Conservation (phyloP, 2,888 invertebrate species). For the Stenichneumon culpator region DNA sequence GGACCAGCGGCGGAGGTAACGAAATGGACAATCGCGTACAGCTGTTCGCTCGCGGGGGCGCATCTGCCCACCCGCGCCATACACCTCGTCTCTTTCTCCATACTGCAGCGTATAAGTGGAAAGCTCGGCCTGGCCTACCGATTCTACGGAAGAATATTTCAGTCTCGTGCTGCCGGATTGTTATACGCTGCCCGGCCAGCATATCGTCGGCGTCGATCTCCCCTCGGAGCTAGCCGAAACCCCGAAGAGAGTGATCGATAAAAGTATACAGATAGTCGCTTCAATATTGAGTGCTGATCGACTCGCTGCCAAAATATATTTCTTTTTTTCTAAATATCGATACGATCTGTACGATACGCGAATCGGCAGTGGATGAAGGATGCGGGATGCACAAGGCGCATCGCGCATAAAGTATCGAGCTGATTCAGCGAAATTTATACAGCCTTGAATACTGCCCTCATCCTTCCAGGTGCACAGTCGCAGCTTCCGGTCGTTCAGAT, state of each 20-base stretch:
- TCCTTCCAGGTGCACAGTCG: background rate
- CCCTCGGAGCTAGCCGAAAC: constrained; percentile 48
- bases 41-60: constrained; percentile 81
- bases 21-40: constrained; percentile 78
- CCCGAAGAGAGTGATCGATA: constrained; percentile 35
- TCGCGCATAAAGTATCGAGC: background rate
- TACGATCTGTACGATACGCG: constrained; percentile 33
- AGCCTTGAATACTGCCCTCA: background rate
- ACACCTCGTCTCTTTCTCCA: constrained; percentile 42
- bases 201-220: constrained; percentile 60
- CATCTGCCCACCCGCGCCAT: constrained; percentile 77
- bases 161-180: constrained; percentile 28
- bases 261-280: constrained; percentile 41
- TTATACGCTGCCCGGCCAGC: constrained; percentile 21
- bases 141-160: constrained; percentile 55
- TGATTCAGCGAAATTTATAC: constrained; percentile 2
- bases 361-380: constrained; percentile 25
- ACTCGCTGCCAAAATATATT: constrained; percentile 50
- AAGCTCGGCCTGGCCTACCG: constrained; percentile 52
- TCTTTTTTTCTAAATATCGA: constrained; percentile 30
- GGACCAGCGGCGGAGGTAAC: constrained; percentile 71
- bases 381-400: background rate
- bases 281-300: constrained; percentile 45
- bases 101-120: constrained; percentile 47
- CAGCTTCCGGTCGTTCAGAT: background rate